These are phyloP conservation scores for Spisula solida DNA, from an alignment of 2,888 invertebrate species.

Conservation along the genomic window DNA sequence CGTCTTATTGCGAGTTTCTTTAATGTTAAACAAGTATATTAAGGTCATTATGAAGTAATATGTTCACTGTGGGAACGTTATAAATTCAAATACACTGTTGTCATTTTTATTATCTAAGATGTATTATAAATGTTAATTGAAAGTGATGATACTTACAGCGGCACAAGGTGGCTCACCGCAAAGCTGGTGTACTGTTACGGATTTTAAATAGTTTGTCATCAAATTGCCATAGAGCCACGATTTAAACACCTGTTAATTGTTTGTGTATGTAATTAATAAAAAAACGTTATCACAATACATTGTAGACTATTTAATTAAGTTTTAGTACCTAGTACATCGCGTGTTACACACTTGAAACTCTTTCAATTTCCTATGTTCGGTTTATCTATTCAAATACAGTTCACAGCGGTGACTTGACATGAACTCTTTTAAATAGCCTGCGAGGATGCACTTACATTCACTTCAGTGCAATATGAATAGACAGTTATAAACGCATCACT, in stretches of 20 bases:
- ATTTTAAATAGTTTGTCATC: too few relatives aligned
- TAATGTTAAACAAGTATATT: too few relatives aligned
- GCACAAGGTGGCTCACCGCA: too few relatives aligned
- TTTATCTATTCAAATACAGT: constrained; percentile 3
- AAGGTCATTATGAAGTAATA: too few relatives aligned
- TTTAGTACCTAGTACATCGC: neutral
- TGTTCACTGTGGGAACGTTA: too few relatives aligned
- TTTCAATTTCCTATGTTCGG: neutral
- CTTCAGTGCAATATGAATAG: neutral
- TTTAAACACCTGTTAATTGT: neutral
- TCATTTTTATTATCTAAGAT: too few relatives aligned
- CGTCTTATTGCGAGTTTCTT: too few relatives aligned
- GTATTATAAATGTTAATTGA: too few relatives aligned
- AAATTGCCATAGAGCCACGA: neutral
- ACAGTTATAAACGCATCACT: neutral
- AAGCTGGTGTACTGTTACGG: too few relatives aligned
- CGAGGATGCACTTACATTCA: neutral
- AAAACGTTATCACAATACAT: neutral
- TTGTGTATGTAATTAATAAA: neutral
- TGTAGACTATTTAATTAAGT: neutral
- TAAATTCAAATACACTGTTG: too few relatives aligned
- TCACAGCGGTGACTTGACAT: neutral
- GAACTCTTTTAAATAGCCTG: neutral
- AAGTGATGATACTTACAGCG: too few relatives aligned
- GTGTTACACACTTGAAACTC: neutral